Conservation (phyloP, 1,140 invertebrate species). For the Pinna nobilis region DNA sequence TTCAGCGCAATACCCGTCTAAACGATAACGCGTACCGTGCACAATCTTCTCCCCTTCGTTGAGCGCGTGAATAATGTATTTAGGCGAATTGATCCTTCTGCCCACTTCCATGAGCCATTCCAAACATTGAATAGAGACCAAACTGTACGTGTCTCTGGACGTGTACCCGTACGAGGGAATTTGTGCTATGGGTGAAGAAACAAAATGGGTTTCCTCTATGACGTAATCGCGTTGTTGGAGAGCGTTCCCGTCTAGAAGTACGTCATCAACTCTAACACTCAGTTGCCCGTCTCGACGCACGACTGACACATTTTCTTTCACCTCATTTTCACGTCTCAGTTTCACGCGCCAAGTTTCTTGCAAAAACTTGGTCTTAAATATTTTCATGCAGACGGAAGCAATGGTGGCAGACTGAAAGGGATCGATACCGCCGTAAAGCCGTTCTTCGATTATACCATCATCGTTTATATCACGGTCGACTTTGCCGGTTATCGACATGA, state of each 20-base stretch:
- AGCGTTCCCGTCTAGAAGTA: background rate
- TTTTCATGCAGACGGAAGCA: background rate
- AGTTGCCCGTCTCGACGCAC: background rate
- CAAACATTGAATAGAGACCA: constrained; percentile 11
- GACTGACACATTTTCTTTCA: background rate
- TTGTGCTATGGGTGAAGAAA: constrained; percentile 15
- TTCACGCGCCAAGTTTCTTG: background rate
- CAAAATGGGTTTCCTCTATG: background rate
- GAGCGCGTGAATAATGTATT: constrained; percentile 13
- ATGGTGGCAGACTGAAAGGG: constrained; percentile 17
- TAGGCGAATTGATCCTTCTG: background rate
- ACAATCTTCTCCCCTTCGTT: constrained; percentile 21
- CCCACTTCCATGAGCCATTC: constrained; percentile 25
- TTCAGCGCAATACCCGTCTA: constrained; percentile 25
- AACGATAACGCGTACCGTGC: constrained; percentile 7
- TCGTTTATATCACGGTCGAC: constrained; percentile 2
- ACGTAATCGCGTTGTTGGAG: background rate
- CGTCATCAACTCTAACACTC: background rate
- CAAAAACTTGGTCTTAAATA: constrained; percentile 20
- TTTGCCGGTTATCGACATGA: constrained; percentile 22
- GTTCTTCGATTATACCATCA: constrained; percentile 15
- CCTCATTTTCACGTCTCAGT: background rate
- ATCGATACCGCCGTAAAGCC: background rate
- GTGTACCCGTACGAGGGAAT: constrained; percentile 8
- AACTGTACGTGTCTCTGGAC: background rate